Base-by-base conservation (phyloP, 2,113 vertebrate species). In the Scortum barcoo region DNA sequence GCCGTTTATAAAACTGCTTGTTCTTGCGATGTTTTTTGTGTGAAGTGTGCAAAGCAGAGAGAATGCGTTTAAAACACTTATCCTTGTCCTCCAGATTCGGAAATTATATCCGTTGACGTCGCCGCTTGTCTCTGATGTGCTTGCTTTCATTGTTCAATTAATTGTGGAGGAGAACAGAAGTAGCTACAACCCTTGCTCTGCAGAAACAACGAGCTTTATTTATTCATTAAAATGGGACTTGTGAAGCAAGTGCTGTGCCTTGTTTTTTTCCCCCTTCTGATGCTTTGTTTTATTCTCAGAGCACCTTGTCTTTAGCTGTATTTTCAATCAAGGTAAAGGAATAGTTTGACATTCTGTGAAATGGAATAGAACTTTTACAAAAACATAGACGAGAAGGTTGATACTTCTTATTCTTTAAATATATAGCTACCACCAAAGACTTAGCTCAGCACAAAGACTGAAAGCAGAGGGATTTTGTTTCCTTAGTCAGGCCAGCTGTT, bases 111-210 rank as follows among this genome's bases (percentile, higher is more conserved):
- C 19, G 48, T 79, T 69, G 54, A 63, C 50, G 22, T 48, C 57
- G 12, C 56, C 26, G 36, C 77, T 77, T 67, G 44, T 71, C 46
- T 48, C 63, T 60, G 20, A 50, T 80, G 19, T 65, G n/a, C 7
- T 51, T 44, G 54, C 42, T 73, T 61, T 76, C 63, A 61, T 66
- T 83, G 36, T 67, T 65, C 28, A 24, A 30, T 10, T 76, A 53
- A 48, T 42, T 76, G 36, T 36, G 46, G 13, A 30, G 26, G 13
- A 63, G 33, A 86, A 53, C 40, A 57, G 70, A 80, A 42, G 76
- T 6, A 56, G 56, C 40, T 19, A 9, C 36, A 58, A 24, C 44
- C 28, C 19, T 80, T 56, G 24, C 24, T 58, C 30, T 50, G 72
- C 1, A 16, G 7, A 69, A 68, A 42, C 38, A 9, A 11, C 2